Percentiles rank a stretch among this genome's conserved stretches.
Conservation (phyloP, 1,140 invertebrate species). For the Aethina tumida region DNA sequence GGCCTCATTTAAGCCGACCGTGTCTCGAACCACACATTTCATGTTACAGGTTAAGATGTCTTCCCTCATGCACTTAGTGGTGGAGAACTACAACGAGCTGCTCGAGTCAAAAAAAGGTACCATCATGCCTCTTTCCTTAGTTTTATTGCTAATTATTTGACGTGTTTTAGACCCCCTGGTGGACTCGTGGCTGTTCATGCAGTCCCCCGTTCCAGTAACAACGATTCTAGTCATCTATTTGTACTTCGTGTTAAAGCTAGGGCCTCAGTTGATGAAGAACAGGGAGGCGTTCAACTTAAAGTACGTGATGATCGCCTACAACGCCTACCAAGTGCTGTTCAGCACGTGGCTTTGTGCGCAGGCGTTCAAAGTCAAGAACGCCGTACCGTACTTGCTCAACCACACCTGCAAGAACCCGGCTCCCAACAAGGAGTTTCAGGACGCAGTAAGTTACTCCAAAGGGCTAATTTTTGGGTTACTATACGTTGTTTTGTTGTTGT, state of each 20-base stretch:
- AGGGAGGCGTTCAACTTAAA: conserved; percentile 55
- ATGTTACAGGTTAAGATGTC: conserved; percentile 34
- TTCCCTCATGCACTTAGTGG: conserved; percentile 37
- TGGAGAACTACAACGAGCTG: conserved; percentile 46
- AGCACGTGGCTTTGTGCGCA: conserved; percentile 32
- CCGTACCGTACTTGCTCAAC: conserved; percentile 25
- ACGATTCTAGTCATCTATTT: conserved; percentile 50
- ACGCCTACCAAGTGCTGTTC: conserved; percentile 54
- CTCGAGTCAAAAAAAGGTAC: conserved; percentile 41
- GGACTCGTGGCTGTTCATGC: conserved; percentile 65
- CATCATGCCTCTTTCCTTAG: too few relatives aligned
- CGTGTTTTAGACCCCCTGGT: conserved; percentile 36
- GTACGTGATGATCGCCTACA: conserved; percentile 55
- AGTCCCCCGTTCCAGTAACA: conserved; percentile 54
- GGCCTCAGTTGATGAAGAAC: conserved; percentile 60
- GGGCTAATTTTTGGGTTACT: conserved; percentile 2
- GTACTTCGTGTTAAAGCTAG: conserved; percentile 54
- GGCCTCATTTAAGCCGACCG: too few relatives aligned
- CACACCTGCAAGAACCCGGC: conserved; percentile 23
- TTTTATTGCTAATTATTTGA: conserved; percentile 34
- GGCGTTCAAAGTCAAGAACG: conserved; percentile 25
- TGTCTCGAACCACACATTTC: too few relatives aligned
- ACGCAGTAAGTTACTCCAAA: conserved; percentile 16
- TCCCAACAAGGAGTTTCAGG: conserved; percentile 21
- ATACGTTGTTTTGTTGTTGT: conserved; percentile 12